These are phyloP conservation scores for Plebejus argus DNA, from an alignment of 2,888 invertebrate genomes.

Conservation along the genomic window DNA sequence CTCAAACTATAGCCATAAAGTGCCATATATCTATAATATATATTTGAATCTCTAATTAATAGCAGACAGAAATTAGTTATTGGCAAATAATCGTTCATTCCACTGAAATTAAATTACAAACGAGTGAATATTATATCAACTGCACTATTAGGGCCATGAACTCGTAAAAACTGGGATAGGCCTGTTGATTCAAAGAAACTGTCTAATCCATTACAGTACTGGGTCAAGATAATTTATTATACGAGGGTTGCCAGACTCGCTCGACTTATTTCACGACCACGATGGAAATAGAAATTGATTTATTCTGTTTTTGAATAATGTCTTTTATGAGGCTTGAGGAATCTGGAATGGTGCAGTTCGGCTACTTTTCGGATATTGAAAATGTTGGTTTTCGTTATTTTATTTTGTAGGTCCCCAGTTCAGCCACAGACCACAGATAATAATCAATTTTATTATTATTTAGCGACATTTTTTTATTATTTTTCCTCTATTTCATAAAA, in stretches of 20 bases:
- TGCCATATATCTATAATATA: background rate
- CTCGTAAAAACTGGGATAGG: slow-evolving; percentile 36
- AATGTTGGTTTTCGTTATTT: too few species aligned
- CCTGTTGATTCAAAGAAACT: slow-evolving; percentile 40
- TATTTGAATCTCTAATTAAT: background rate
- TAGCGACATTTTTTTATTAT: too few species aligned
- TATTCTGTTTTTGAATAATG: slow-evolving; percentile 12
- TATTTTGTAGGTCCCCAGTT: too few species aligned
- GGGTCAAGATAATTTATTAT: slow-evolving; percentile 43
- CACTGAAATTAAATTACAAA: background rate
- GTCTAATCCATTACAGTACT: slow-evolving; percentile 42
- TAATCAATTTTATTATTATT: too few species aligned
- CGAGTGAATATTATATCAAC: slow-evolving; percentile 7
- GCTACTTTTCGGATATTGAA: background rate
- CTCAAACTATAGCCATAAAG: background rate
- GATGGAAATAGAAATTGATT: slow-evolving; percentile 20
- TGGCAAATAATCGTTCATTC: background rate
- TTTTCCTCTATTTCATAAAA: too few species aligned
- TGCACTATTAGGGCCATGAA: slow-evolving; percentile 26
- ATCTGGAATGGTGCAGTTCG: background rate
- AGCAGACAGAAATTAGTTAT: background rate
- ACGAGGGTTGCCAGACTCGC: slow-evolving; percentile 29
- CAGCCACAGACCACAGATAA: too few species aligned
- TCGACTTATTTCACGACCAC: slow-evolving; percentile 14
- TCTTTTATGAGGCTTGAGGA: background rate